Evolutionary conservation across 1,140 invertebrate species (phyloP), one percentile per base, ranked within the genome.

Genomic region (Ostrea denselamellosa): DNA sequence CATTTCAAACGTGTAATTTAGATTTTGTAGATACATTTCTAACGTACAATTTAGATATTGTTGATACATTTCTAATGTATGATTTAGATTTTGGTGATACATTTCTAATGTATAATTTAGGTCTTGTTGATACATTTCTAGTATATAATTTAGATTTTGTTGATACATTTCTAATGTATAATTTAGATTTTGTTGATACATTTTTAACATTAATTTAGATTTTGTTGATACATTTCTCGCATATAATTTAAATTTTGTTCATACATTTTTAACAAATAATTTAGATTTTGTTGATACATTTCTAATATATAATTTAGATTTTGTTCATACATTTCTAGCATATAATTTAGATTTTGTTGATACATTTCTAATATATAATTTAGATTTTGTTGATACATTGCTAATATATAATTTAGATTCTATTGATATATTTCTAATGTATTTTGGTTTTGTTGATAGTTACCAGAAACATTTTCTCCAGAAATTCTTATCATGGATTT

Each of bases 401-500:
- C 17, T 62, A 62, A 5, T 62, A 5, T 62, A 62, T 62, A n/a
- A n/a, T 44, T 44, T 44, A 44, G 34, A 44, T 44, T 44, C 5
- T 44, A 5, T 44, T 44, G 2, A 44, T 44, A 44, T 44, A 44
- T 44, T 44, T 44, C 17, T 62, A 62, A 5, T 62, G 34, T 62
- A 62, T 62, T 7, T 7, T n/a, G 19, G 34, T 82, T 34, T 82
- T 82, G 9, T n/a, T 62, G 2, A 17, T n/a, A 87, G 86, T 4
- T 87, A 12, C 56, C 81, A 83, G 52, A 56, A 7, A 86, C 53
- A 14, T 83, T 53, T 22, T 77, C 44, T 65, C 54, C 87, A 62
- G 87, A 62, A 53, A 83, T 88, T 62, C 25, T 85, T 5, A 12
- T 77, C 25, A 77, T 77, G 68, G 68, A 77, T 77, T 22, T 84